Evolutionary conservation across 2,797 vertebrate species (phyloP).

Genomic region (Huso huso): DNA sequence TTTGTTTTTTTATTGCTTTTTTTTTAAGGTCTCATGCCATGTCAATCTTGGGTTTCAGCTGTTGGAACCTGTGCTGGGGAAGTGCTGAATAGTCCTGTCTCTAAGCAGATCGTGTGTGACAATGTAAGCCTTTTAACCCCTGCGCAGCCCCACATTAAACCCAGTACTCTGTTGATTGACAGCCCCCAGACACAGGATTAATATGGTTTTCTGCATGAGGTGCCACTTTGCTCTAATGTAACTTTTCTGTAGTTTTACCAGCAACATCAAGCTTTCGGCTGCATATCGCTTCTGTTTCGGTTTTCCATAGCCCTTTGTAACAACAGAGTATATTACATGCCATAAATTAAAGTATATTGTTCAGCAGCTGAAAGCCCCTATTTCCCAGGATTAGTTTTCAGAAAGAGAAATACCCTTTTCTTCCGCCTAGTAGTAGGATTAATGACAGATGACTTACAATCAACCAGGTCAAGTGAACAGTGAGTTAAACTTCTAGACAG

Average conservation of each 20-base stretch:
- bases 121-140: conserved; percentile 47
- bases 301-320: neutral
- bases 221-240: conserved; percentile 5
- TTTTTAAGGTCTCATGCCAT: neutral
- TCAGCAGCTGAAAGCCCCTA: conserved; percentile 1
- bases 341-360: conserved; percentile 17
- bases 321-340: neutral
- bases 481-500: too few species aligned
- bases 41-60: conserved; percentile 15
- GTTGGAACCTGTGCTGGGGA: conserved; percentile 18
- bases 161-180: conserved; percentile 41
- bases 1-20: too few species aligned
- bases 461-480: too few species aligned
- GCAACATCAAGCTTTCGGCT: neutral
- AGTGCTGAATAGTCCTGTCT: conserved; percentile 56
- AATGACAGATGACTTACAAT: conserved; percentile 21
- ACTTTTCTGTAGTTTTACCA: neutral
- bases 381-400: conserved; percentile 14
- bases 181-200: conserved; percentile 35
- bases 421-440: conserved; percentile 27
- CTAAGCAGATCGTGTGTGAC: conserved; percentile 54
- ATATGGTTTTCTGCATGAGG: conserved; percentile 1
- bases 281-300: neutral
- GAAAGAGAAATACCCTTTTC: conserved; percentile 16
- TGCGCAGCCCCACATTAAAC: conserved; percentile 36